Base-by-base conservation (phyloP, 2,888 invertebrate species). In the Invenusta paracnida region DNA sequence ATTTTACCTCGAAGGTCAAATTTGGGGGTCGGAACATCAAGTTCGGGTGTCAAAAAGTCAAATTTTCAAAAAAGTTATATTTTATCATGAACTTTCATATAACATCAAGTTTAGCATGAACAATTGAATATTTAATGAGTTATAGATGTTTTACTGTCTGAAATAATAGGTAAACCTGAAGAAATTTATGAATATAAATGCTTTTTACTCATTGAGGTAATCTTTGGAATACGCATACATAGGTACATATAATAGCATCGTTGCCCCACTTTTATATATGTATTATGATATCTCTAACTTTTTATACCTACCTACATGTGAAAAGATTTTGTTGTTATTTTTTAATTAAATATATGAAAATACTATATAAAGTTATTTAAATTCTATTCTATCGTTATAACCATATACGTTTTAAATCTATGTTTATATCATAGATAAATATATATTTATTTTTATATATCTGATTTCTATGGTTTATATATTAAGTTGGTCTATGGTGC, bases 71-170 rank as follows among this genome's bases (percentile, higher is more conserved):
- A 73, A 73, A 73, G 23, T 73, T 73, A 73, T 73, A 73, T 73
- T 73, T 73, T 73, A 73, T 73, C 73, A 73, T 73, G 73, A 73
- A n/a, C 73, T 73, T 73, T 73, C 73, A 73, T 73, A 73, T 73
- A 73, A 73, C 73, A 73, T 73, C 73, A 73, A 73, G 73, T 73
- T 73, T 73, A n/a, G 73, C 73, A 73, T 73, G 11, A 13, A 73
- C 73, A 73, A 73, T 73, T 73, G 17, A 73, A 73, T 73, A 73
- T 73, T 73, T 73, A 73, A 73, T 73, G 11, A 73, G 73, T 73
- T 23, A 13, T 73, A 73, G 73, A 73, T 73, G 73, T 73, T 73
- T 73, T 73, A 73, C 5, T 73, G 73, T 73, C 73, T 73, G 27
- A 73, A 73, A 73, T 73, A 73, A 73, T 73, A 73, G 73, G 73